Evolutionary conservation across 2,888 invertebrate genomes (phyloP).

Genomic region (Eristalinus aeneus): DNA sequence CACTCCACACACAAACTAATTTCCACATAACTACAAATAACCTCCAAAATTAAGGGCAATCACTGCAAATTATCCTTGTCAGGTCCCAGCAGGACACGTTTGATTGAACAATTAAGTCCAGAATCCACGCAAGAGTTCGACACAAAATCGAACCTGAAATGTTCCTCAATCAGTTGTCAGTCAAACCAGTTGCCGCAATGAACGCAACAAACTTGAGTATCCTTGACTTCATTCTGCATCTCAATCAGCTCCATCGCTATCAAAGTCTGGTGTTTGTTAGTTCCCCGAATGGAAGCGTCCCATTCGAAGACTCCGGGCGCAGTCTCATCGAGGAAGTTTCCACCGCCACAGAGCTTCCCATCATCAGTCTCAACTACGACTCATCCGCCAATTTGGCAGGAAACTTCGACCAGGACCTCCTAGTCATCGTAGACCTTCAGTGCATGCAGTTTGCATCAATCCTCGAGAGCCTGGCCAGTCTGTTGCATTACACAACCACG

Average conservation of each 20-base stretch:
- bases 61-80: too few species aligned
- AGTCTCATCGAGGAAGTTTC: background rate
- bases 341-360: background rate
- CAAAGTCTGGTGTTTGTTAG: conserved; percentile 20
- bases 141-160: background rate
- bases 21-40: too few species aligned
- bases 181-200: background rate
- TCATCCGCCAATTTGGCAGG: background rate
- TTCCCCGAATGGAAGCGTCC: background rate
- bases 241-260: background rate
- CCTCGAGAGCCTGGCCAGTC: background rate
- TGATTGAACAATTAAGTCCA: too few species aligned
- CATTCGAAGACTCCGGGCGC: background rate
- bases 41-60: too few species aligned
- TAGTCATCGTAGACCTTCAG: conserved; percentile 5
- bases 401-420: background rate
- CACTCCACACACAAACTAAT: too few species aligned
- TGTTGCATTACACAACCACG: background rate
- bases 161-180: background rate
- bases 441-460: background rate
- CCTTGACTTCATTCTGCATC: conserved; percentile 6
- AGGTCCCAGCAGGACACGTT: too few species aligned
- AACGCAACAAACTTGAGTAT: background rate
- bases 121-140: background rate
- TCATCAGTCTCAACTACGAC: background rate